These are phyloP conservation scores for Sebastes variabilis DNA, from an alignment of 2,797 vertebrate genomes.

Conservation along the genomic window DNA sequence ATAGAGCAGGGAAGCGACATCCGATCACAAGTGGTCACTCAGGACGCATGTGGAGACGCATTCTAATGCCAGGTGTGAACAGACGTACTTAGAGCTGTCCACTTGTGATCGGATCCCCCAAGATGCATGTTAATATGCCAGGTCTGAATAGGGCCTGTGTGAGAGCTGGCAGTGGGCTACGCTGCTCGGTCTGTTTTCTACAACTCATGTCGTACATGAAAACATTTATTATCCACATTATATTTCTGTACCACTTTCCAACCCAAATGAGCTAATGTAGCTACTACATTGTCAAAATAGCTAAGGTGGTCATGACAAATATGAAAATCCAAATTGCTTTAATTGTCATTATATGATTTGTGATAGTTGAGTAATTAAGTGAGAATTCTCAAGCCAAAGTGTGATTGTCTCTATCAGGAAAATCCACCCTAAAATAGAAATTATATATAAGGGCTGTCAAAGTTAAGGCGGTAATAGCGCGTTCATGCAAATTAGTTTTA, in stretches of 20 bases:
- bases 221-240: not conserved
- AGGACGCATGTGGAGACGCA: no score
- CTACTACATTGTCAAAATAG: not conserved
- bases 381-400: not conserved
- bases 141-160: no score
- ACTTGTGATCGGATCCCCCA: no score
- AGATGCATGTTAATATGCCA: no score
- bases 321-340: not conserved
- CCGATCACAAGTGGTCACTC: no score
- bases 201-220: not conserved
- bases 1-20: no score
- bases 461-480: no score
- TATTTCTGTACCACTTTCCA: not conserved
- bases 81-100: no score
- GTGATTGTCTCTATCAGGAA: not conserved
- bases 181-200: not conserved
- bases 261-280: not conserved
- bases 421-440: no score
- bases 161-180: not conserved
- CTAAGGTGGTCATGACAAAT: not conserved
- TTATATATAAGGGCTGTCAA: no score
- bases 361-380: not conserved
- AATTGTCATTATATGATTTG: not conserved
- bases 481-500: no score
- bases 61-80: no score